These are phyloP conservation scores for Nezara viridula DNA, from an alignment of 2,888 invertebrate genomes.

Conservation along the genomic window DNA sequence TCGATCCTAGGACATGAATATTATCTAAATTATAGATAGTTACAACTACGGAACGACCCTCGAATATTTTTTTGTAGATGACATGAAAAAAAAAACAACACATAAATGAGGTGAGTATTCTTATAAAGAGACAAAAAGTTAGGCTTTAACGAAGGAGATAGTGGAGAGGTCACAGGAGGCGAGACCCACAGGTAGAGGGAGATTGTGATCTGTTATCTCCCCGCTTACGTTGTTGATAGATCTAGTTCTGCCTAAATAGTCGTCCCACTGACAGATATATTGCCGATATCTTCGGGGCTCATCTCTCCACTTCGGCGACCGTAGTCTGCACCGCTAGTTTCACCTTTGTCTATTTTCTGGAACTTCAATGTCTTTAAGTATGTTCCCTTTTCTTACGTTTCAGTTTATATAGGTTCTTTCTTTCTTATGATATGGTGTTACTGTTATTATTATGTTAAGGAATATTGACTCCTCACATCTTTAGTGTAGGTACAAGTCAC, in stretches of 20 bases:
- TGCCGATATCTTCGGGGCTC: constrained; percentile 1
- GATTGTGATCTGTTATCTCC: constrained; percentile 45
- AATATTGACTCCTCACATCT: too few species aligned
- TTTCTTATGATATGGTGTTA: too few species aligned
- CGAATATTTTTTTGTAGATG: not conserved
- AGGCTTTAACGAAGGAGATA: constrained; percentile 11
- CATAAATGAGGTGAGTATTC: constrained; percentile 36
- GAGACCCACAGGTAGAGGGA: constrained; percentile 9
- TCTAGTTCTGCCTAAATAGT: constrained; percentile 34
- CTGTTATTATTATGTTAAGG: too few species aligned
- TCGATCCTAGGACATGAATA: constrained; percentile 19
- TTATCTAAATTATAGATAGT: constrained; percentile 40
- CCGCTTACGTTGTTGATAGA: constrained; percentile 22
- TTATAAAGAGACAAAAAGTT: not conserved
- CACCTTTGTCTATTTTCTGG: not conserved
- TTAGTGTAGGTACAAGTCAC: too few species aligned
- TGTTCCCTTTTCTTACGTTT: too few species aligned
- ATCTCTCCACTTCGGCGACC: constrained; percentile 12
- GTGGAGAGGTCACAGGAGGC: constrained; percentile 13
- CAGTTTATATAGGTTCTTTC: too few species aligned
- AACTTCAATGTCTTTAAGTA: not conserved
- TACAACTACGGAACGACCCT: constrained; percentile 22
- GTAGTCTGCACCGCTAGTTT: not conserved
- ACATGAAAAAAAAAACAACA: not conserved
- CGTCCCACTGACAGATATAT: constrained; percentile 29